Evolutionary conservation across 2,888 invertebrate species (phyloP).

Genomic region (Rhagonycha fulva): DNA sequence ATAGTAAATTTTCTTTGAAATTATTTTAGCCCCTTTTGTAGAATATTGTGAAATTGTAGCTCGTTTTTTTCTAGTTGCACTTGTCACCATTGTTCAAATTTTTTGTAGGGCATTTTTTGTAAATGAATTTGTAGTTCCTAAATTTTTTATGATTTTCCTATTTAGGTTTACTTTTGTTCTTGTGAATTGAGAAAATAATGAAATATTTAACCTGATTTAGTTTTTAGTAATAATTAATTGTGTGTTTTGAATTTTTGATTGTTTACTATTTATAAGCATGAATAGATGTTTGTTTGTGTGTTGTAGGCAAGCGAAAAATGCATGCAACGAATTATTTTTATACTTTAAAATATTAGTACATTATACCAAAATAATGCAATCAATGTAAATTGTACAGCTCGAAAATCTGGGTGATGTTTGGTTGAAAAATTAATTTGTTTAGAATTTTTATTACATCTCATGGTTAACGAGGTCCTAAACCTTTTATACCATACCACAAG

Average conservation of each 20-base stretch:
- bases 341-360: not conserved
- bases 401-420: not conserved
- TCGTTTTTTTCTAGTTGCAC: not conserved
- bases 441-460: not conserved
- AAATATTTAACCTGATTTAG: conserved; percentile 7
- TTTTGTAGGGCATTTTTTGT: not conserved
- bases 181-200: not conserved
- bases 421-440: not conserved
- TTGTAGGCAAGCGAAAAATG: not conserved
- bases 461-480: not conserved
- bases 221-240: not conserved
- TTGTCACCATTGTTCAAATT: not conserved
- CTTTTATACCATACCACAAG: not conserved
- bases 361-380: not conserved
- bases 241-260: not conserved
- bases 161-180: not conserved
- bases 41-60: not conserved
- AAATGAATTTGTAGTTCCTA: not conserved
- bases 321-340: not conserved
- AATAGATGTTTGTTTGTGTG: not conserved
- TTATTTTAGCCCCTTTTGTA: not conserved
- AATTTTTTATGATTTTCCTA: not conserved
- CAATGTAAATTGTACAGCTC: not conserved
- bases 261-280: not conserved
- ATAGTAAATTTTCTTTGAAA: not conserved